phyloP scores from a whole-genome alignment of 2,113 vertebrate genomes.

The Orcinus orca region DNA sequence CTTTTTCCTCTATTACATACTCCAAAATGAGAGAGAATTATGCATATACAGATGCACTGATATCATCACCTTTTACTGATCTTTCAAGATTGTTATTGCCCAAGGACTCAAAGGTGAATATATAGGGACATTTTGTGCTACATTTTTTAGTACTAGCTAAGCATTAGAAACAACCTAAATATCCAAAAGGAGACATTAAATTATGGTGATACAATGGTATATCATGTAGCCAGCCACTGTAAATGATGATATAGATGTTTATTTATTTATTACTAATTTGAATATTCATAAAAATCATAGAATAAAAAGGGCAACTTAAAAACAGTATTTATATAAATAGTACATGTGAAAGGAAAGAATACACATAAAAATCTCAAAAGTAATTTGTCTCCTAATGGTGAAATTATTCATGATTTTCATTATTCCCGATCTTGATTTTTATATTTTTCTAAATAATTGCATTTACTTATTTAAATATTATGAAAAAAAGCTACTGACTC shows the following conservation, averaged over 20 bases:
- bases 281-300: neutral
- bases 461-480: neutral
- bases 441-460: neutral
- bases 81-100: neutral
- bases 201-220: neutral
- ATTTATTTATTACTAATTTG: neutral
- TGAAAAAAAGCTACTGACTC: neutral
- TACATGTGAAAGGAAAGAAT: neutral
- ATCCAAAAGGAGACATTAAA: neutral
- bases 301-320: neutral
- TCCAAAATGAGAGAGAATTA: slow-evolving; percentile 25
- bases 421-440: neutral
- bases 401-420: slow-evolving; percentile 17
- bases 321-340: neutral
- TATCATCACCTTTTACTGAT: neutral
- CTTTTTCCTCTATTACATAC: neutral
- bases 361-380: neutral
- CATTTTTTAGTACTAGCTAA: slow-evolving; percentile 22
- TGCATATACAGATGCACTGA: neutral
- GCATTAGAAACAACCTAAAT: neutral
- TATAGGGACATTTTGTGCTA: neutral
- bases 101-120: slow-evolving; percentile 9
- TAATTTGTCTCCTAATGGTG: neutral
- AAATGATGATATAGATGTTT: neutral
- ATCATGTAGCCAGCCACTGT: neutral